A percentile compares a stretch with the other conserved stretches of the same genome.
These are phyloP conservation scores for Setipinna tenuifilis DNA, from an alignment of 2,797 vertebrate genomes.

Conservation along the genomic window DNA sequence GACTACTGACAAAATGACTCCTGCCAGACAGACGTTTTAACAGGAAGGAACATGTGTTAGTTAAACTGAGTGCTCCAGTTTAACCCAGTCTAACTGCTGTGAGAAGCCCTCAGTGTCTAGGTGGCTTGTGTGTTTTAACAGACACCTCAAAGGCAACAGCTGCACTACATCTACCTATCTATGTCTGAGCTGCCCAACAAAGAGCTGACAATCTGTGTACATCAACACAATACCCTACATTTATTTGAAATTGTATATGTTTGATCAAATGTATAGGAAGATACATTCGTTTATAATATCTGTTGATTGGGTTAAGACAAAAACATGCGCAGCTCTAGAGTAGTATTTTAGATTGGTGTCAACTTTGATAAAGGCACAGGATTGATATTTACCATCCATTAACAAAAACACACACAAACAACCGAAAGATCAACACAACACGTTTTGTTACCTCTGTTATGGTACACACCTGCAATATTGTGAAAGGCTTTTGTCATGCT, in stretches of 20 bases:
- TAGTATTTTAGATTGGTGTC: no score
- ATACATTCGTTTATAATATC: no score
- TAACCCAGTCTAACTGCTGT: background rate
- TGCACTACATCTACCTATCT: background rate
- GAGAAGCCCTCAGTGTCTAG: background rate
- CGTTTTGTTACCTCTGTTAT: background rate
- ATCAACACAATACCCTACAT: background rate
- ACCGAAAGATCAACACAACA: background rate
- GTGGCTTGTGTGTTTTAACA: background rate
- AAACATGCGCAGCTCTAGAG: no score
- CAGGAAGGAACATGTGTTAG: background rate
- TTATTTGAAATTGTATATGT: no score
- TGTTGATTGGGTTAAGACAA: no score
- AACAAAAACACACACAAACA: background rate
- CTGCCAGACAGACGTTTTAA: background rate
- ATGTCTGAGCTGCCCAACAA: background rate
- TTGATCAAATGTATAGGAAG: no score
- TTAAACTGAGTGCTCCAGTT: background rate
- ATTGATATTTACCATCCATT: no score
- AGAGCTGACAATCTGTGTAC: background rate
- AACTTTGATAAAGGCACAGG: no score
- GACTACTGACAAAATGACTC: background rate
- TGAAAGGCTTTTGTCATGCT: constrained; percentile 25
- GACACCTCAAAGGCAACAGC: background rate
- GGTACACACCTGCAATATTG: constrained; percentile 45